Evolutionary conservation across 2,113 vertebrate species (phyloP).

Genomic region (Climacteris rufus): DNA sequence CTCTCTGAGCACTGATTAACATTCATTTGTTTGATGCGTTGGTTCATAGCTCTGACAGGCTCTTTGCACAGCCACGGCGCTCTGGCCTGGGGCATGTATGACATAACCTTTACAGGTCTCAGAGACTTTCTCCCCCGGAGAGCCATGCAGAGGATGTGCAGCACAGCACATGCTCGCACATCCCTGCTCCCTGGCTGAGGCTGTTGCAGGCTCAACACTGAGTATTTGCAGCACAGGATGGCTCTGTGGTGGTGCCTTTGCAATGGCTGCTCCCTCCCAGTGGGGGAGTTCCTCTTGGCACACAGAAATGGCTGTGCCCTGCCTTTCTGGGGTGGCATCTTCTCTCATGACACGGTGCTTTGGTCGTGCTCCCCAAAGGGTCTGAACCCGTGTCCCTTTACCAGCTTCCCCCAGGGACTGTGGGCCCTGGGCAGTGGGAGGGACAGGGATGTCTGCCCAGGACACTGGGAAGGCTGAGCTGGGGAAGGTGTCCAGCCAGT

Average conservation of each 20-base stretch:
- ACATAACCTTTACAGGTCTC: neutral
- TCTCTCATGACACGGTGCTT: neutral
- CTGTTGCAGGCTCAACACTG: neutral
- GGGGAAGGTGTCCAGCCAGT: accelerated
- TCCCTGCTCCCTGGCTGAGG: neutral
- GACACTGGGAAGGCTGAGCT: neutral
- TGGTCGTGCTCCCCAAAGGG: neutral
- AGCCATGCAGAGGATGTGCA: neutral
- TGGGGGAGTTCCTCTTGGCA: neutral
- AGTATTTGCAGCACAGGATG: neutral
- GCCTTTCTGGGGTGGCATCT: neutral
- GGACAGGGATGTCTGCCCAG: neutral
- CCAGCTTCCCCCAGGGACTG: neutral
- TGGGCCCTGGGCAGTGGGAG: neutral
- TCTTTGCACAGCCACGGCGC: accelerated
- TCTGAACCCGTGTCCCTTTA: neutral
- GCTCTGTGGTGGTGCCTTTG: neutral
- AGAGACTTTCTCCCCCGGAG: neutral
- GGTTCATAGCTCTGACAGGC: neutral
- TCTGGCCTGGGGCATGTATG: accelerated
- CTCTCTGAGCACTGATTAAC: neutral
- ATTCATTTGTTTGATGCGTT: neutral
- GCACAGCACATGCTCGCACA: accelerated
- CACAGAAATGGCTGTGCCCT: accelerated
- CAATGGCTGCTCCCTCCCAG: accelerated